phyloP scores from a whole-genome alignment of 2,797 vertebrate genomes.

The Eupleurogrammus muticus region DNA sequence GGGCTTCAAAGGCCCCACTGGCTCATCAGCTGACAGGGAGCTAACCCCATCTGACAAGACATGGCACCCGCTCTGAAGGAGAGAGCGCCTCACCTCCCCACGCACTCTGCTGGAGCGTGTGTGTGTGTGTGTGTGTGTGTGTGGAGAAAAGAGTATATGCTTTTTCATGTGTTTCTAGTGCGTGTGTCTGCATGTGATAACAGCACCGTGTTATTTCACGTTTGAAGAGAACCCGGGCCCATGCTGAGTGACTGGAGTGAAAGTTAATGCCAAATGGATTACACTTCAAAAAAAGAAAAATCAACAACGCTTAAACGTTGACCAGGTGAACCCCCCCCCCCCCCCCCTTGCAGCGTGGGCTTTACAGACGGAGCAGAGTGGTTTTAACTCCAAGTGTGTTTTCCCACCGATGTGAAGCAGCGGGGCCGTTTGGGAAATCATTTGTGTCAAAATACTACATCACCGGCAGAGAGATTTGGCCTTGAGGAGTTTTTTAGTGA shows the following conservation, averaged over 20 bases:
- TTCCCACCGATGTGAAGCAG: conserved; percentile 7
- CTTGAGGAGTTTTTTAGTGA: conserved; percentile 9
- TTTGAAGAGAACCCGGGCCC: conserved; percentile 33
- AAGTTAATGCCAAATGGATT: conserved; percentile 43
- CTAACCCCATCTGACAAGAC: conserved; percentile 79
- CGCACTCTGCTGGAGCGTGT: conserved; percentile 18
- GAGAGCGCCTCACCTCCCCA: conserved; percentile 52
- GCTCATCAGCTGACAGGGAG: conserved; percentile 66
- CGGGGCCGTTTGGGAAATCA: neutral
- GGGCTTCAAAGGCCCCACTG: conserved; percentile 73
- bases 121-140: conserved; percentile 11
- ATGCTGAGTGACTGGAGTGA: conserved; percentile 46
- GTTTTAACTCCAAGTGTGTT: conserved; percentile 5
- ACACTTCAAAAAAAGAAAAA: conserved; percentile 31
- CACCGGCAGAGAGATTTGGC: conserved; percentile 19
- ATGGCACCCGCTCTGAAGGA: conserved; percentile 69
- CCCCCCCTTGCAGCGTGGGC: neutral
- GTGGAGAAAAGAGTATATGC: conserved; percentile 10
- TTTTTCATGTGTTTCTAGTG: conserved; percentile 41
- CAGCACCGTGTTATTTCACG: conserved; percentile 19
- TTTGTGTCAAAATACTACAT: conserved; percentile 29
- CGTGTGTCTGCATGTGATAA: conserved; percentile 10
- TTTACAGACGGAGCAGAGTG: neutral
- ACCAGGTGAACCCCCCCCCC: conserved; percentile 48
- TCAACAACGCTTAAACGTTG: conserved; percentile 24